Evolutionary conservation across 2,888 invertebrate species (phyloP).

Genomic region (Aspidiotus rigidus): DNA sequence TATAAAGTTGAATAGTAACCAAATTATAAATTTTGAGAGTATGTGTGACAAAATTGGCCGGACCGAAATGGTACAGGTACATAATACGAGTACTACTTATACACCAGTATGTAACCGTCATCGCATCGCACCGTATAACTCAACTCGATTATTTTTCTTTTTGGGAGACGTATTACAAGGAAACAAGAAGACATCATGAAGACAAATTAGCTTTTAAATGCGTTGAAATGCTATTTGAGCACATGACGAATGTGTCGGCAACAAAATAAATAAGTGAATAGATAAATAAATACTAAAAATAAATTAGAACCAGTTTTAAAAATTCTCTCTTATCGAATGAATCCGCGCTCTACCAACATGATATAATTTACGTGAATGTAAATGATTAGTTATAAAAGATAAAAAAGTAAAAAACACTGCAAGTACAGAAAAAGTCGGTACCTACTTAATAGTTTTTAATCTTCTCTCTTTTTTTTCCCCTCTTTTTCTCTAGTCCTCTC

Average conservation of each 20-base stretch:
- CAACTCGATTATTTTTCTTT: no score
- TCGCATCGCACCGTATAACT: no score
- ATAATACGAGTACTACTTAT: no score
- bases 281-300: background rate
- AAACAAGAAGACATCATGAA: background rate
- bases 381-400: background rate
- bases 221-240: conserved; percentile 3
- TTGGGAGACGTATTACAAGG: no score
- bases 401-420: background rate
- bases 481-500: no score
- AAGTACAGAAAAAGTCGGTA: background rate
- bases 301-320: background rate
- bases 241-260: conserved; percentile 4
- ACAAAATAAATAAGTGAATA: conserved; percentile 4
- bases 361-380: background rate
- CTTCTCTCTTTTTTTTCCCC: no score
- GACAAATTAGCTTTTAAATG: conserved; percentile 3
- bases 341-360: background rate
- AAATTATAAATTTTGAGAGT: no score
- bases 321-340: background rate
- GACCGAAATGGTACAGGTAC: no score
- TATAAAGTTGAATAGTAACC: no score
- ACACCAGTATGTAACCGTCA: no score
- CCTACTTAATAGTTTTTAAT: no score
- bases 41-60: no score